Evolutionary conservation across 1,140 invertebrate genomes (phyloP).

Genomic region (Anoplophora glabripennis): DNA sequence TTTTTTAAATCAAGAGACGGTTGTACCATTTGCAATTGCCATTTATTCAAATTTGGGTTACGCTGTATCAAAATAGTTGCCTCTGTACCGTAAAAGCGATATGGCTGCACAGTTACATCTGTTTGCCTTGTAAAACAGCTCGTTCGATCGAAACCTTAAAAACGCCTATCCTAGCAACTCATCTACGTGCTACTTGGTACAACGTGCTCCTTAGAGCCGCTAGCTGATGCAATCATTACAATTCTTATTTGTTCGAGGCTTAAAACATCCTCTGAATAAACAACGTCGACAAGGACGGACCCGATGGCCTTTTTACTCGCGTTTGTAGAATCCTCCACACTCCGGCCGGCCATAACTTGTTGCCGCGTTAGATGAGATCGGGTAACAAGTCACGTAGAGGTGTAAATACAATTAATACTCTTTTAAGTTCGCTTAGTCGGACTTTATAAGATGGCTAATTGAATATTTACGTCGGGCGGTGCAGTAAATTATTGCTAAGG

Average conservation of each 20-base stretch:
- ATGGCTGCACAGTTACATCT: too few species aligned
- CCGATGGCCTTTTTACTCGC: not conserved
- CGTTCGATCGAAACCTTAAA: too few species aligned
- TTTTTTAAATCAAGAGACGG: too few species aligned
- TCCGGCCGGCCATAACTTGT: slow-evolving; percentile 4
- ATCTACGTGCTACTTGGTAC: too few species aligned
- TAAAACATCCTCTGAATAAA: slow-evolving; percentile 5
- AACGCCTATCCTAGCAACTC: too few species aligned
- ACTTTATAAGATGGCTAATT: slow-evolving; percentile 11
- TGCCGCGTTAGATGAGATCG: slow-evolving; percentile 11
- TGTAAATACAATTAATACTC: slow-evolving; percentile 15
- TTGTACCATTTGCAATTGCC: too few species aligned
- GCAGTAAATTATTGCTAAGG: too few species aligned
- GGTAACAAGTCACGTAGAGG: slow-evolving; percentile 13
- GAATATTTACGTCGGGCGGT: slow-evolving; percentile 4
- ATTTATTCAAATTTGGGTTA: too few species aligned
- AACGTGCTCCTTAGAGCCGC: not conserved
- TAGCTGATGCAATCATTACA: slow-evolving; percentile 1
- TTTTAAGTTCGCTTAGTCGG: slow-evolving; percentile 7
- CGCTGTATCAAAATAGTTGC: too few species aligned
- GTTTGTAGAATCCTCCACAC: not conserved
- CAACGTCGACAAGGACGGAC: not conserved
- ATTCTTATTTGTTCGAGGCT: not conserved
- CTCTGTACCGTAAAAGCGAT: too few species aligned
- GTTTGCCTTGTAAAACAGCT: too few species aligned